Base-by-base conservation (phyloP, 2,797 vertebrate species). In the Poecile montanus region DNA sequence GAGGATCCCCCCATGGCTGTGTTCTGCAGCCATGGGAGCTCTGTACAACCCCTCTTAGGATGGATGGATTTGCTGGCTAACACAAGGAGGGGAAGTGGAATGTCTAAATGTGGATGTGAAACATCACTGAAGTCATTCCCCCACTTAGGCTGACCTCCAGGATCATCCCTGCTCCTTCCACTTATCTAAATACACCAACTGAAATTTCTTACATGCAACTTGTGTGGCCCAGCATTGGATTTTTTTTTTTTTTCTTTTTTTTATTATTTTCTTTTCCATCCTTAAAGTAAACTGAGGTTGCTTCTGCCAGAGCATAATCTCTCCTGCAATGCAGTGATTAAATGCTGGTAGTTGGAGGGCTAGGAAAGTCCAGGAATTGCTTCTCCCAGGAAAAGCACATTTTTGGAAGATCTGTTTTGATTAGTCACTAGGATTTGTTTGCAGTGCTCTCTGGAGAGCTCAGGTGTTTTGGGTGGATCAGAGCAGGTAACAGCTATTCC, bases 171-270 rank as follows among this genome's bases (percentile, higher is more conserved):
- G 58, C 76, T 93, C 78, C 76, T 97, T 94, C 83, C 70, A 48
- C 92, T 91, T 93, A 65, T 25, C 76, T 83, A 51, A 97, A 91
- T 78, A 82, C 70, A 67, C 92, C 73, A 76, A 2, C 67, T 93
- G 29, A 80, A 66, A 91, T 90, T 93, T 95, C 73, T 96, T 85
- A 79, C 58, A n/a, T 54, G 50, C 96, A 71, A 72, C 94, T 97
- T 97, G 96, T 96, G 96, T 98, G 97, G 97, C 91, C 97, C 84
- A 74, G 70, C 26, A 73, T 53, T 42, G 71, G 26, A 23, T 54
- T 77, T 47, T 11, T 30, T 26, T 51, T 77, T 47, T 10, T 29
- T 63, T 9, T 4, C 1, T 0, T 1, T 6, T 7, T 26, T 18
- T 50, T 50, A n/a, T 30, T n/a, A 14, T 30, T 9, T 34, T 2